Conservation (phyloP, 2,797 vertebrate species). For the Synaphobranchus kaupii region DNA sequence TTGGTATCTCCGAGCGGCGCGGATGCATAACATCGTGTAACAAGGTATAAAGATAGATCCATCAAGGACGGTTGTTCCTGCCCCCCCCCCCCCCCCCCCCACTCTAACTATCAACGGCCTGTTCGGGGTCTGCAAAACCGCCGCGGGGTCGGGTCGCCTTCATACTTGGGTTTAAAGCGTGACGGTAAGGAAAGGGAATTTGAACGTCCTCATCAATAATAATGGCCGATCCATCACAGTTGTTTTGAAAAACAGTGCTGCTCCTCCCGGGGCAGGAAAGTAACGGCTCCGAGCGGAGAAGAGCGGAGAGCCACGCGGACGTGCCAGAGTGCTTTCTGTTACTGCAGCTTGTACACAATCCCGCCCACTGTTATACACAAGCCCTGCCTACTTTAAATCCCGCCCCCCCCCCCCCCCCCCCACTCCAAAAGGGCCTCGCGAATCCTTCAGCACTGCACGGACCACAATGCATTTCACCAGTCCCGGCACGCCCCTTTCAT, state of each 20-base stretch:
- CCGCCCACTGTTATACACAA: background rate
- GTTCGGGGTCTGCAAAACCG: constrained; percentile 47
- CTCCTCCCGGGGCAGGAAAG: constrained; percentile 52
- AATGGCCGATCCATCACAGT: constrained; percentile 72
- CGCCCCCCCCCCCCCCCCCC: constrained; percentile 20
- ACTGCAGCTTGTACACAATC: background rate
- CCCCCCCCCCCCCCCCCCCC: constrained; percentile 15
- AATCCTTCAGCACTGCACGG: constrained; percentile 63
- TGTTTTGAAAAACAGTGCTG: constrained; percentile 49
- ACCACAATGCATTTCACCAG: constrained; percentile 66
- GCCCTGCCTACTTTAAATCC: background rate
- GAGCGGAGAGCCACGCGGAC: constrained; percentile 15
- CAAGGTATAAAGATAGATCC: constrained; percentile 42
- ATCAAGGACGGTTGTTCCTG: constrained; percentile 31
- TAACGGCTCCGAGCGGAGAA: constrained; percentile 32
- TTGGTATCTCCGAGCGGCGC: background rate
- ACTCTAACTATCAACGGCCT: constrained; percentile 36
- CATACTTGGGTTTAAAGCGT: constrained; percentile 51
- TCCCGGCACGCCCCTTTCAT: constrained; percentile 50
- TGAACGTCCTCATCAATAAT: constrained; percentile 70
- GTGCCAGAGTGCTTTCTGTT: constrained; percentile 48
- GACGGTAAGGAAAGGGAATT: constrained; percentile 48
- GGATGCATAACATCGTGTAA: constrained; percentile 46
- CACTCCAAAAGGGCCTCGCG: constrained; percentile 40
- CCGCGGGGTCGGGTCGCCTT: constrained; percentile 51